A percentile compares a stretch with the other conserved stretches of the same genome.
Conservation (phyloP, 2,113 vertebrate genomes). For the Tachycineta bicolor region DNA sequence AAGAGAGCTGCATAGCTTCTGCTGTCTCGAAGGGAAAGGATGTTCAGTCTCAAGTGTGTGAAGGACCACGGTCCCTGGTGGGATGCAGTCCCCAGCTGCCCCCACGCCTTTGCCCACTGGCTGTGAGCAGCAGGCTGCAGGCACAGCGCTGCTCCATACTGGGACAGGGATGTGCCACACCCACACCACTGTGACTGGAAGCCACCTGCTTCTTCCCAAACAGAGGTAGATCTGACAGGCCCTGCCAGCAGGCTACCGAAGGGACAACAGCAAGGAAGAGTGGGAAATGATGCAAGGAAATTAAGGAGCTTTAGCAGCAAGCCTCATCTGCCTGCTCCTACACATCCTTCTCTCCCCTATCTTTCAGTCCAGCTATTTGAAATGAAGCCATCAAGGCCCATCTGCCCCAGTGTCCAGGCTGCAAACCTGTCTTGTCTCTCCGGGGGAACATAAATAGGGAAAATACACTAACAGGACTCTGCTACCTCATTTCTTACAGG, state of each 20-base stretch:
- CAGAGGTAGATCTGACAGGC: neutral
- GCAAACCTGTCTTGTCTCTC: neutral
- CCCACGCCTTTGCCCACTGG: accelerated
- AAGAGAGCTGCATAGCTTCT: neutral
- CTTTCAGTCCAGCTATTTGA: neutral
- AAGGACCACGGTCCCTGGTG: neutral
- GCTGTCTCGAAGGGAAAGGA: neutral
- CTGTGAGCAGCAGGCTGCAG: neutral
- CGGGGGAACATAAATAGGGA: neutral
- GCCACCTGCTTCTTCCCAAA: neutral
- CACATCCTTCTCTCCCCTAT: neutral
- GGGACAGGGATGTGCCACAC: accelerated
- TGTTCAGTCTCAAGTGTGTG: neutral
- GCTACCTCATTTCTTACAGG: neutral
- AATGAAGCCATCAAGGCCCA: neutral
- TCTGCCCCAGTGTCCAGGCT: neutral
- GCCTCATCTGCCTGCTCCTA: neutral
- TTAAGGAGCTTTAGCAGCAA: neutral
- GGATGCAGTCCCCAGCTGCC: neutral
- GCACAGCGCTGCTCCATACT: accelerated
- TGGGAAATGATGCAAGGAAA: neutral
- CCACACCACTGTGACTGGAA: neutral
- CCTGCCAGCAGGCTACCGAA: neutral
- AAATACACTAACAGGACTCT: neutral
- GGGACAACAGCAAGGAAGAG: neutral